Evolutionary conservation across 2,797 vertebrate genomes (phyloP), one percentile per base, ranked within the genome.

Genomic region (Borostomias antarcticus): DNA sequence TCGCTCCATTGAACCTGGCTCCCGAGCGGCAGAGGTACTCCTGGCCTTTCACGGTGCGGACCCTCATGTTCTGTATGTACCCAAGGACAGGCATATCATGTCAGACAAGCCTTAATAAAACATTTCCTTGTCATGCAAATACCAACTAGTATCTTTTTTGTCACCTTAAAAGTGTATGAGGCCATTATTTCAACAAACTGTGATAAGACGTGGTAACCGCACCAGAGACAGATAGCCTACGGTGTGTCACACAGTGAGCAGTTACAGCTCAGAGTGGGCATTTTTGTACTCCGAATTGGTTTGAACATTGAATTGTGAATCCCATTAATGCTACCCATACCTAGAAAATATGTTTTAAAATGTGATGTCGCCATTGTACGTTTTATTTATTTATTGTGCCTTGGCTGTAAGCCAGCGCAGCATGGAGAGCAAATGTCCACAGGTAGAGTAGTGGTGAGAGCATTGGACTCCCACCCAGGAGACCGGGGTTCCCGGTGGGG

Each of bases 21-120:
- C 96, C 98, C 40, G 95, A 94, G 84, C 92, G 95, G 85, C 95
- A 96, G 85, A 94, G 89, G 85, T 99, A 99, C 80, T 95, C 93
- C 80, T 94, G 95, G 66, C 98, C 98, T 88, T 91, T 97, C 68
- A 98, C 96, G 6, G 94, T 96, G 33, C 97, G 94, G 5, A 98
- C 93, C 69, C 95, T 95, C 89, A 99, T 95, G 83, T 97, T 97
- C 97, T 99, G 91, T 73, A 88, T 83, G 84, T 68, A 71, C 56
- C 45, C 23, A 21, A 9, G 1, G 23, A 59, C 33, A 8, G 5
- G 29, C 13, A 73, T 73, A 70, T 56, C 48, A 62, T 62, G 29
- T 63, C 51, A 83, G 23, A 75, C 25, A 6, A 23, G n/a, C 1
- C 7, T 17, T 7, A 6, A 56, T 56, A 23, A 43, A 19, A 54